Conservation (phyloP, 2,888 invertebrate genomes). For the Poecilobothrus nobilitatus region DNA sequence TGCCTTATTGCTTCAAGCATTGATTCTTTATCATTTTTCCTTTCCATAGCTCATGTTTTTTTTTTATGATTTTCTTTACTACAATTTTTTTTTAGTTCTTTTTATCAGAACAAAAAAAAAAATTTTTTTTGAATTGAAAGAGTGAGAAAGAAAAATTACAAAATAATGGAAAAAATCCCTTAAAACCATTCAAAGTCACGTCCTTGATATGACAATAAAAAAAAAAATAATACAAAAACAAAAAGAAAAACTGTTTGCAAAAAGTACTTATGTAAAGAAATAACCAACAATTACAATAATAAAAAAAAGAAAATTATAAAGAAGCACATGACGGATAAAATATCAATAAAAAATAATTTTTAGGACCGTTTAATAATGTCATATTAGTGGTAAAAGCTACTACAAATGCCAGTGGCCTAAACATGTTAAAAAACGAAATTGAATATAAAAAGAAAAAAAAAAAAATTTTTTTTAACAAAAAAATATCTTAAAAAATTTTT, state of each 20-base stretch:
- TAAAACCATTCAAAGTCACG: background rate
- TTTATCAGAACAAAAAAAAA: background rate
- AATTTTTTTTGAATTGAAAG: background rate
- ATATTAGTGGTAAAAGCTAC: too few relatives aligned
- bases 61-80: background rate
- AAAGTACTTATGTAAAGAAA: background rate
- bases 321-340: background rate
- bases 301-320: background rate
- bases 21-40: too few relatives aligned
- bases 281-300: too few relatives aligned
- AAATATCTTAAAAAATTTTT: too few relatives aligned
- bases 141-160: background rate
- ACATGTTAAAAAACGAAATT: too few relatives aligned
- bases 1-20: background rate
- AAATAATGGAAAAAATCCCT: background rate
- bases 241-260: background rate
- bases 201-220: background rate
- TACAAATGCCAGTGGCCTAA: too few relatives aligned
- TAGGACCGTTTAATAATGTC: background rate
- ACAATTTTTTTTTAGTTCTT: background rate
- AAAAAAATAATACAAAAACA: background rate
- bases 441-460: too few relatives aligned
- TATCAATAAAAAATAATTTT: background rate
- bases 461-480: too few relatives aligned
- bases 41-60: too few relatives aligned